These are phyloP conservation scores for Picathartes gymnocephalus DNA, from an alignment of 2,113 vertebrate species.

Conservation along the genomic window DNA sequence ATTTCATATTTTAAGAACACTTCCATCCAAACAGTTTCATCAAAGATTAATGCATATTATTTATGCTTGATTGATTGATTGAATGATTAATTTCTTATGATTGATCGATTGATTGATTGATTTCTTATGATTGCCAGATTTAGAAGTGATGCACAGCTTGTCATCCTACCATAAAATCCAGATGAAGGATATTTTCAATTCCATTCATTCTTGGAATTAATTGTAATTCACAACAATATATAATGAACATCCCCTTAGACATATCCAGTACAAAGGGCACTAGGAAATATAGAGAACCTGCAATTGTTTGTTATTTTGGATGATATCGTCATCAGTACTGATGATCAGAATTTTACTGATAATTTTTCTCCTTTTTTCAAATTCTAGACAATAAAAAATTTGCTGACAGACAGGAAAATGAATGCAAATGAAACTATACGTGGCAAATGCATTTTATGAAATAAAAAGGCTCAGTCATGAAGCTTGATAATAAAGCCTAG, in stretches of 20 bases:
- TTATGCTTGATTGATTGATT: too few species aligned
- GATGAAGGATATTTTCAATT: background rate
- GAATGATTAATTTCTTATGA: background rate
- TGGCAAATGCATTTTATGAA: slow-evolving; percentile 51
- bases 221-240: background rate
- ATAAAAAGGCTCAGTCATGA: slow-evolving; percentile 28
- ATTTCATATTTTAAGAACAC: background rate
- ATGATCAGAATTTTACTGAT: background rate
- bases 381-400: slow-evolving; percentile 9
- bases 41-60: background rate
- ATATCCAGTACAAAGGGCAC: background rate
- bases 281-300: background rate
- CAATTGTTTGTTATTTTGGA: background rate
- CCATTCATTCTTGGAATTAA: background rate
- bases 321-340: background rate
- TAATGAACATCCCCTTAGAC: background rate
- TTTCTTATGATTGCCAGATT: background rate
- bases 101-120: too few species aligned
- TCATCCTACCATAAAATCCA: background rate
- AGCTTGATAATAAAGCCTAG: slow-evolving; percentile 45
- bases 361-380: slow-evolving; percentile 6
- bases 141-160: background rate
- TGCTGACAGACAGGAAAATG: slow-evolving; percentile 22
- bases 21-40: background rate
- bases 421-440: slow-evolving; percentile 16